Evolutionary conservation across 2,888 invertebrate genomes (phyloP), one percentile per base, ranked within the genome.

Genomic region (Bugula neritina): DNA sequence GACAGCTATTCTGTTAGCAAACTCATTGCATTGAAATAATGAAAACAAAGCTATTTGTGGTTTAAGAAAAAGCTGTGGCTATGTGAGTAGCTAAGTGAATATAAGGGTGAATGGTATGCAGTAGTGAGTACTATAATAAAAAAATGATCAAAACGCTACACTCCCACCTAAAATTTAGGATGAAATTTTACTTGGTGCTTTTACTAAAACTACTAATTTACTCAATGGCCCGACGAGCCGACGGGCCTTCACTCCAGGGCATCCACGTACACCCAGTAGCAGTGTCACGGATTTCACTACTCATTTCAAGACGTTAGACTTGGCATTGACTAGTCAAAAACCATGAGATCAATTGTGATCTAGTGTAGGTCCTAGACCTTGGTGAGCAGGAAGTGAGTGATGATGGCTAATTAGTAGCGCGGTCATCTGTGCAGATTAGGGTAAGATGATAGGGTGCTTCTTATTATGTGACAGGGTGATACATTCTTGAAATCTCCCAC

Each of bases 361-460:
- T 54, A 72, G n/a, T 13, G 72, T 72, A 21, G 35, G n/a, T 34
- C 54, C 72, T 57, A 71, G 73, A 27, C 73, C 73, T 27, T 35
- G 54, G 35, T 73, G 72, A 35, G 31, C 63, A 10, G 55, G 25
- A 0, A 23, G 35, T n/a, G n/a, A n/a, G n/a, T n/a, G n/a, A n/a
- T n/a, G n/a, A n/a, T n/a, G n/a, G n/a, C n/a, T n/a, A n/a, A n/a
- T n/a, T n/a, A n/a, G n/a, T 54, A 34, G 23, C 13, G 69, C 35
- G 29, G 77, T 72, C 1, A 77, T 57, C 55, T 75, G 74, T 43
- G 55, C 52, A 5, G 74, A 55, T 57, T 72, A 76, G 23, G 77
- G 76, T 21, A 78, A 34, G 34, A 78, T 76, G n/a, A 74, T 72
- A 2, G 75, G 76, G 35, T 76, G 74, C 27, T 74, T 77, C 21